These are phyloP conservation scores for Lipotes vexillifer DNA, from an alignment of 2,113 vertebrate species.

Conservation along the genomic window DNA sequence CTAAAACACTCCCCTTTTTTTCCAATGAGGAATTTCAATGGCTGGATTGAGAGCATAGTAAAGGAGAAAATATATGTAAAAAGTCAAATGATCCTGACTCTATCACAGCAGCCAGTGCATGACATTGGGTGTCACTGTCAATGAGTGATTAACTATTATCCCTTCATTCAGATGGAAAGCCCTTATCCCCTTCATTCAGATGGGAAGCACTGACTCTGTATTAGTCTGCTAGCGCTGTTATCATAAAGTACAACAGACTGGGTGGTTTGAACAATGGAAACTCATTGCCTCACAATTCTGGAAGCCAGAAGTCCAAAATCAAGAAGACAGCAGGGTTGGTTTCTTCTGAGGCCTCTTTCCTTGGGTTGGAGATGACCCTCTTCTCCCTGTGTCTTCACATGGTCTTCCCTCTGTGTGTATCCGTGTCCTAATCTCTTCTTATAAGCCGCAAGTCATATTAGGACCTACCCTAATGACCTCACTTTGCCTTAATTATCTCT, in stretches of 20 bases:
- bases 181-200: background rate
- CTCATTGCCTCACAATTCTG: background rate
- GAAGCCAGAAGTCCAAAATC: background rate
- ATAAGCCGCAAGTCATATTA: background rate
- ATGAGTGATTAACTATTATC: background rate
- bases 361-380: background rate
- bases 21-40: background rate
- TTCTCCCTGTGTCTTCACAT: background rate
- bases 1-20: background rate
- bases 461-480: background rate
- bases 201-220: background rate
- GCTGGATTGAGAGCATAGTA: background rate
- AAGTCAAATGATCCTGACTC: background rate
- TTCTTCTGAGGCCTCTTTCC: background rate
- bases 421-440: background rate
- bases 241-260: background rate
- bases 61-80: background rate
- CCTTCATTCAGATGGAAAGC: background rate
- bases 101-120: background rate
- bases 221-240: background rate
- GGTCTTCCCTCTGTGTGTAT: background rate
- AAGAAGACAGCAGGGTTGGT: background rate
- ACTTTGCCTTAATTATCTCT: background rate
- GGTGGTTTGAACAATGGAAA: background rate
- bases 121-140: background rate